Percentiles rank a stretch among this genome's conserved stretches.
phyloP scores from a whole-genome alignment of 2,113 vertebrate species.

The Montifringilla adamsi region DNA sequence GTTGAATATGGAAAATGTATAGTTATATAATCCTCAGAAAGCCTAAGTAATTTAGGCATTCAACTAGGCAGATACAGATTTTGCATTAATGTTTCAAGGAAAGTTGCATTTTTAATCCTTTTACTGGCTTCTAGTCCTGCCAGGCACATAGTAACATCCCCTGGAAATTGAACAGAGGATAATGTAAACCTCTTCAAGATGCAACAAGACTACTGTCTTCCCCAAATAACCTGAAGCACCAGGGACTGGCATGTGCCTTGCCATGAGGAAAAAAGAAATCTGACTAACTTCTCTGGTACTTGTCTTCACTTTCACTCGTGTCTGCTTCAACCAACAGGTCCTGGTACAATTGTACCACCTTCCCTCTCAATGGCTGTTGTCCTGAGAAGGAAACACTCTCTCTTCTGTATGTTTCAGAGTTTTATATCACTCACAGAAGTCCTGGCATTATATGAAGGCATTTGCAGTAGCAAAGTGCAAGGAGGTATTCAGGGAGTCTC shows the following conservation, averaged over 20 bases:
- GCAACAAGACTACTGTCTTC: not conserved
- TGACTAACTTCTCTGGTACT: not conserved
- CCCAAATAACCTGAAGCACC: not conserved
- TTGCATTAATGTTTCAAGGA: slow-evolving; percentile 61
- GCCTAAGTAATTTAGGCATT: slow-evolving; percentile 29
- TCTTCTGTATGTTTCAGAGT: not conserved
- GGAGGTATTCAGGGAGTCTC: not conserved
- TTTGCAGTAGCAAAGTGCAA: not conserved
- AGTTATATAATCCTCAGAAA: slow-evolving; percentile 50
- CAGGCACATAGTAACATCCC: not conserved
- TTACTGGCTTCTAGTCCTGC: not conserved
- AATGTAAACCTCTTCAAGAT: not conserved
- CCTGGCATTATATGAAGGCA: not conserved
- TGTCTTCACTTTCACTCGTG: not conserved
- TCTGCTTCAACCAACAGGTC: not conserved
- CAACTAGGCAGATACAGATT: slow-evolving; percentile 46
- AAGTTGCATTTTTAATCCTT: slow-evolving; percentile 63
- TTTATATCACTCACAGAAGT: not conserved
- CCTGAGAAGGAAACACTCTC: not conserved
- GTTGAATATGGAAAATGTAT: not conserved
- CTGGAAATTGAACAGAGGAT: not conserved
- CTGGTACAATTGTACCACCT: not conserved
- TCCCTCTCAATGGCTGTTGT: not conserved
- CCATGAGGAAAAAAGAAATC: not conserved
- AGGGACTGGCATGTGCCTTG: not conserved